Percentiles rank a stretch among this genome's conserved stretches.
These are phyloP conservation scores for Drosophila anomalata DNA, from an alignment of 2,888 invertebrate genomes.

Conservation along the genomic window DNA sequence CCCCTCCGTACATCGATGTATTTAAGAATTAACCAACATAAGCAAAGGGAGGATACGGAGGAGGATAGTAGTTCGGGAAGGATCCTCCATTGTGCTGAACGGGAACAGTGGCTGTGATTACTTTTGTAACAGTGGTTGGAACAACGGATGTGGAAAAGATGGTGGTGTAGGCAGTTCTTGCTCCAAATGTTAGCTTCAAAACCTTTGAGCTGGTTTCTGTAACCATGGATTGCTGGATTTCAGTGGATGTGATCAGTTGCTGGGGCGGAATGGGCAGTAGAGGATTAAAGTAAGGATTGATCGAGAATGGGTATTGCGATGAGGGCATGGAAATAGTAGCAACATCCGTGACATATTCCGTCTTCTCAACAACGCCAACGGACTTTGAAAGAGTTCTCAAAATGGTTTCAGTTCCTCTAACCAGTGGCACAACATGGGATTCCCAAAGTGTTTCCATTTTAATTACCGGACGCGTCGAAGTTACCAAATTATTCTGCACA, in stretches of 20 bases:
- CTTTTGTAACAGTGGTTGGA: slow-evolving; percentile 92
- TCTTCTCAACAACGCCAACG: slow-evolving; percentile 91
- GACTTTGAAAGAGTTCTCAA: slow-evolving; percentile 92
- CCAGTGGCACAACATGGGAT: slow-evolving; percentile 91
- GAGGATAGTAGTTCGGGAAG: slow-evolving; percentile 91
- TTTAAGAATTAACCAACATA: slow-evolving; percentile 87
- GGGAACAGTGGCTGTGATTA: slow-evolving; percentile 91
- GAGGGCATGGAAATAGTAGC: slow-evolving; percentile 88
- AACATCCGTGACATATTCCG: slow-evolving; percentile 91
- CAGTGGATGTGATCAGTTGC: slow-evolving; percentile 91
- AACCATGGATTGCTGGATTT: slow-evolving; percentile 91
- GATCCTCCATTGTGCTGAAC: slow-evolving; percentile 88
- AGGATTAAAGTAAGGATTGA: slow-evolving; percentile 82
- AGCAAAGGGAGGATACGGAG: slow-evolving; percentile 90
- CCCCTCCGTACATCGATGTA: slow-evolving; percentile 20
- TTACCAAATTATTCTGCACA: slow-evolving; percentile 85
- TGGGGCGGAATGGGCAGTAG: slow-evolving; percentile 86
- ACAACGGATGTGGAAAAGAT: slow-evolving; percentile 92
- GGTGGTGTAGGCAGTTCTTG: slow-evolving; percentile 94
- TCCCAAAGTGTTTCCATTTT: slow-evolving; percentile 92
- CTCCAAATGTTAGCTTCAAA: slow-evolving; percentile 94
- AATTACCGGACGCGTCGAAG: slow-evolving; percentile 91
- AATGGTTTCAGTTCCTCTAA: slow-evolving; percentile 90
- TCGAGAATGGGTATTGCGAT: slow-evolving; percentile 82
- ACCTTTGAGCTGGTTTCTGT: slow-evolving; percentile 92